Conservation (phyloP, 1,140 invertebrate species). For the Odontomachus brunneus region DNA sequence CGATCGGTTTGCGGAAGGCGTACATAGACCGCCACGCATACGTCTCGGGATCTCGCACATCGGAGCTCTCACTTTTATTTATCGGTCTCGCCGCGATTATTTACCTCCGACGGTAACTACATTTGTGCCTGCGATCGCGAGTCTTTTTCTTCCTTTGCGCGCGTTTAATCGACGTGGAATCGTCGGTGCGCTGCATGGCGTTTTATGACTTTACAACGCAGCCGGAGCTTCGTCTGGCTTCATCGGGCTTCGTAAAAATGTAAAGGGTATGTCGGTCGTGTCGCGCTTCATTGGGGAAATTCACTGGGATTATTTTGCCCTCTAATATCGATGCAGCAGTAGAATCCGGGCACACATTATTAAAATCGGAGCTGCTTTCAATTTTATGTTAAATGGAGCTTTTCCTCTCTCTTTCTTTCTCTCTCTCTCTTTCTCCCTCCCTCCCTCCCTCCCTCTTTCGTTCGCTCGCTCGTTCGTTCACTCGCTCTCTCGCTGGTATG, state of each 20-base stretch:
- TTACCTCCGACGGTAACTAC: no score
- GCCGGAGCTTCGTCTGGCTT: neutral
- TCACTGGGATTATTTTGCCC: slow-evolving; percentile 19
- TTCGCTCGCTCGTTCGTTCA: neutral
- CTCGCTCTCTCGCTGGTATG: neutral
- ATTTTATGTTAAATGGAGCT: slow-evolving; percentile 58
- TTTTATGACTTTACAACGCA: slow-evolving; percentile 29
- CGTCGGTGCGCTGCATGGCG: neutral
- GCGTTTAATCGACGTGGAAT: neutral
- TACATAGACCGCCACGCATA: neutral
- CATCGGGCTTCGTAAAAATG: slow-evolving; percentile 8
- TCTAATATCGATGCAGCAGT: slow-evolving; percentile 20
- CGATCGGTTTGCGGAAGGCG: no score
- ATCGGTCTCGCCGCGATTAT: no score
- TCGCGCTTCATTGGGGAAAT: slow-evolving; percentile 26
- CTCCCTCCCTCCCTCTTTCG: neutral
- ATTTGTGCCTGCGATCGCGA: no score
- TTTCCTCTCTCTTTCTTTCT: neutral
- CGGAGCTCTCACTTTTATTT: no score
- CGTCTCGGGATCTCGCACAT: no score
- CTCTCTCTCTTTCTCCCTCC: neutral
- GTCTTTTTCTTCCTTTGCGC: neutral
- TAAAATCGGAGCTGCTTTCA: slow-evolving; percentile 44
- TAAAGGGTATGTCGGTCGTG: neutral
- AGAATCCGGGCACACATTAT: slow-evolving; percentile 14